Evolutionary conservation across 2,113 vertebrate species (phyloP), one percentile per base, ranked within the genome.

Genomic region (Lipophrys pholis): DNA sequence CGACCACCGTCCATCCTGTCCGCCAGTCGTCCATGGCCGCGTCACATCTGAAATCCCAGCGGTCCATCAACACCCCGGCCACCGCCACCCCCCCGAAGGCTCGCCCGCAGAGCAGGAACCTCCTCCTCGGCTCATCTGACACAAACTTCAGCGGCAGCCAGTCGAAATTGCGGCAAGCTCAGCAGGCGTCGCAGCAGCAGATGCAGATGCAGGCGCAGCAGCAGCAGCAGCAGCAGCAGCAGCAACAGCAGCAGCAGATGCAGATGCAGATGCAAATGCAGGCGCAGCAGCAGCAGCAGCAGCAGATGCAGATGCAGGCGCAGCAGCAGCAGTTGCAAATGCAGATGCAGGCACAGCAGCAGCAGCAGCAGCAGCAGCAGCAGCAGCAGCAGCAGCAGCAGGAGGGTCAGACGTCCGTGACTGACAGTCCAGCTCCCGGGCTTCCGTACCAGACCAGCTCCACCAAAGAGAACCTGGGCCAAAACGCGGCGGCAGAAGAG

Each of bases 21-120:
- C 92, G 93, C 9, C 94, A 94, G 76, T 70, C 91, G 43, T 94
- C 93, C 17, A 89, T 93, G 1, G 91, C 85, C 9, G 80, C 87
- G 0, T 82, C 89, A n/a, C 93, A 94, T 46, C 93, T 92, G 12
- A 94, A 93, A 74, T 93, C 93, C 7, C 93, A 94, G 84, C 89
- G 93, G 49, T 95, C 94, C 21, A 87, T 94, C 38, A 93, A 93
- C 81, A 82, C 76, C 4, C 78, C 92, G 1, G 91, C 85, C 42
- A 93, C 94, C 61, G 90, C 90, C 75, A 94, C 94, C 5, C 96
- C 94, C 0, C 94, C 92, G 48, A 96, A 95, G 65, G 94, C 93
- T 2, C 95, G 97, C 14, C 97, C 97, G 0, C 96, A 96, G 86
- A 98, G 97, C 11, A 94, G 96, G 50, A 98, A 97, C 81, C 93